Conservation (phyloP, 1,140 invertebrate species). For the Brachionus calyciflorus region DNA sequence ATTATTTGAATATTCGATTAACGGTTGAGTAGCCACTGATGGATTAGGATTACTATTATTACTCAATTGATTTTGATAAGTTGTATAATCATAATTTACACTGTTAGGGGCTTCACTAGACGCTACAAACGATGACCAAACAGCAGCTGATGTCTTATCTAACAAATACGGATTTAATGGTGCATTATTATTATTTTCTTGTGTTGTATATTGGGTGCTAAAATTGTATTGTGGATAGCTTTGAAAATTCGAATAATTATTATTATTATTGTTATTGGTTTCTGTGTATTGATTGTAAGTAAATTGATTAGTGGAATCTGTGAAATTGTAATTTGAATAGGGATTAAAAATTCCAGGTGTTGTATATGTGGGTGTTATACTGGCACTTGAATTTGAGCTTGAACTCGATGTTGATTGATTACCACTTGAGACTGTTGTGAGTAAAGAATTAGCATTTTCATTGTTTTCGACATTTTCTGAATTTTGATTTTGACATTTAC, state of each 20-base stretch:
- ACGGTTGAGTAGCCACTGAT: not conserved
- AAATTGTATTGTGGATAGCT: not conserved
- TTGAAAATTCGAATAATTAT: not conserved
- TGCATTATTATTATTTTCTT: not conserved
- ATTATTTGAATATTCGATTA: not conserved
- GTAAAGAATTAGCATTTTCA: not conserved
- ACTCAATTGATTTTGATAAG: not conserved
- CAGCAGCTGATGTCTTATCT: not conserved
- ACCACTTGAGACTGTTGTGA: not conserved
- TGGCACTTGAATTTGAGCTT: not conserved
- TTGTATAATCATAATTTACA: constrained; percentile 19
- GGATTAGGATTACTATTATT: not conserved
- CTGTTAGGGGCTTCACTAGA: not conserved
- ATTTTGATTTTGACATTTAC: constrained; percentile 20
- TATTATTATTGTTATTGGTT: not conserved
- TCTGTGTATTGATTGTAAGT: not conserved
- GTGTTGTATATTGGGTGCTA: not conserved
- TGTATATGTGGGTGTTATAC: not conserved
- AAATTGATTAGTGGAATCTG: constrained; percentile 14
- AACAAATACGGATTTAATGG: not conserved
- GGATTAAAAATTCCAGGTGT: not conserved
- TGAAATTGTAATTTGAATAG: constrained; percentile 9
- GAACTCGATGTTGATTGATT: constrained; percentile 4
- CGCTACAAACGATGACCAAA: constrained; percentile 16
- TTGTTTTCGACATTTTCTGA: not conserved